Evolutionary conservation across 2,888 invertebrate species (phyloP), one percentile per base, ranked within the genome.

Genomic region (Xestia c-nigrum): DNA sequence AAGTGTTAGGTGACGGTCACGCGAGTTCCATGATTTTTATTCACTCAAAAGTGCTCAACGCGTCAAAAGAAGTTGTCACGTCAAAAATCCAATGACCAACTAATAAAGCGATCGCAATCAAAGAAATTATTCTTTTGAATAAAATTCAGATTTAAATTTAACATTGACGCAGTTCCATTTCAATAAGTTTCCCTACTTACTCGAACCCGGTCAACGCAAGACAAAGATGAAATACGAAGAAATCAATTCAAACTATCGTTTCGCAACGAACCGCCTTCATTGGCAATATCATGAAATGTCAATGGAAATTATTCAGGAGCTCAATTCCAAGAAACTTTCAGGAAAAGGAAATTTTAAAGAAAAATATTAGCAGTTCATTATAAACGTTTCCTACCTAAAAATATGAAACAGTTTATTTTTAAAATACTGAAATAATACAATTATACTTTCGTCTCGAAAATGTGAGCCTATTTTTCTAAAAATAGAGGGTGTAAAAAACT

Each of bases 391-490:
- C 16, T 10, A 16, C 16, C 5, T 50, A 1, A 63, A 52, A 66
- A 19, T 31, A 47, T 66, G 14, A 19, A 24, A 31, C 24, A 12
- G 65, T 59, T 64, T 19, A 67, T 78, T 78, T n/a, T 0, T 6
- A 12, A 14, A 72, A 52, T 46, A 66, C 61, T 61, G 10, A 43
- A 59, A 57, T 59, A 69, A 50, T n/a, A 14, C 38, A 19, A 59
- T 16, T 31, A 52, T 46, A 61, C 1, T 40, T 59, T 74, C 0
- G 6, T 19, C 19, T 10, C 3, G 6, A 47, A 14, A 47, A 71
- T 16, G 2, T 19, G 52, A 63, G 46, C 3, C 64, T 69, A 70
- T 63, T 81, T 77, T 84, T 57, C 47, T 77, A 69, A 43, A 71
- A 72, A 76, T 43, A 31, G 3, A 31, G 31, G 31, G 31, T 31